A percentile compares a stretch with the other conserved stretches of the same genome.
These are phyloP conservation scores for Neocrepidodera transversa DNA, from an alignment of 2,888 invertebrate species.

Conservation along the genomic window DNA sequence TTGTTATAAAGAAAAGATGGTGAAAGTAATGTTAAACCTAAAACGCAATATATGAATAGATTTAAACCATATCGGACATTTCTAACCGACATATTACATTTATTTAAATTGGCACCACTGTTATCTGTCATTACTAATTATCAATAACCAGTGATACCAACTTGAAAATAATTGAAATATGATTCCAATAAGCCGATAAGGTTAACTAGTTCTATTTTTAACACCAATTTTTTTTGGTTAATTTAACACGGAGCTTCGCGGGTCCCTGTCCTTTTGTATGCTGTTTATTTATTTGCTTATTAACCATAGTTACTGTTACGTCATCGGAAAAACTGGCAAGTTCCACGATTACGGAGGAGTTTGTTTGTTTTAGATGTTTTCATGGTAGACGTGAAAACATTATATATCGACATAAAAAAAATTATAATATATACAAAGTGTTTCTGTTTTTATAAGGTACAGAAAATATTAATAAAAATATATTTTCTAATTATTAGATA, in stretches of 20 bases:
- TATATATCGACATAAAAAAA: slow-evolving; percentile 27
- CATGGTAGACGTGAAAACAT: slow-evolving; percentile 19
- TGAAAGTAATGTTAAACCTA: slow-evolving; percentile 11
- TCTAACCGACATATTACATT: neutral
- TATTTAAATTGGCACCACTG: neutral
- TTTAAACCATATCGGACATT: neutral
- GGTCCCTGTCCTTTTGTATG: slow-evolving; percentile 48
- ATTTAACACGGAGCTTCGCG: slow-evolving; percentile 49
- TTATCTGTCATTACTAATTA: neutral
- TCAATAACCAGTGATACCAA: neutral
- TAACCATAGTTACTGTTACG: slow-evolving; percentile 35
- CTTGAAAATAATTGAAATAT: neutral
- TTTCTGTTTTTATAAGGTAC: neutral
- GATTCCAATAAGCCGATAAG: neutral
- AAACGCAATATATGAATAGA: slow-evolving; percentile 11
- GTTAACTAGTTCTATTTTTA: slow-evolving; percentile 1
- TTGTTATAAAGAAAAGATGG: slow-evolving; percentile 1
- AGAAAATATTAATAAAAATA: too few relatives aligned
- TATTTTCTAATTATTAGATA: too few relatives aligned
- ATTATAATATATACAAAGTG: neutral
- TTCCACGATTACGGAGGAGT: slow-evolving; percentile 13
- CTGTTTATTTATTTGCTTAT: slow-evolving; percentile 45
- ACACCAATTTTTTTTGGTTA: slow-evolving; percentile 42
- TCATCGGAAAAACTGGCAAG: slow-evolving; percentile 22
- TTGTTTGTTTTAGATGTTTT: slow-evolving; percentile 21